These are phyloP conservation scores for Chondrosia reniformis DNA, from an alignment of 37 sponge, comb jelly and placozoan genomes.

Conservation along the genomic window DNA sequence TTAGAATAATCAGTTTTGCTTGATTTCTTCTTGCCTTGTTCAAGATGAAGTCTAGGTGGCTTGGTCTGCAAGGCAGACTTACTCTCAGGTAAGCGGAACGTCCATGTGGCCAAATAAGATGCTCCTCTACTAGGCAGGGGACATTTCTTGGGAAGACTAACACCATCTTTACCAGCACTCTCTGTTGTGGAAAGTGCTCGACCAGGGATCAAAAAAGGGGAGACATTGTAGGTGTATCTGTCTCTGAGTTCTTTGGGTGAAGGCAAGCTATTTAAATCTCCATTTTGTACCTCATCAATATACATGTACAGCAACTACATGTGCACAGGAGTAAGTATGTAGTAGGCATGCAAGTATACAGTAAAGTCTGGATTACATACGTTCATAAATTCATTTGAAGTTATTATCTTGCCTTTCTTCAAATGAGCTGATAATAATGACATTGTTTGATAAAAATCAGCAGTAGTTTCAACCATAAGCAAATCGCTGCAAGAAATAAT, in stretches of 20 bases:
- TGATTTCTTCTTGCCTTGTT: not conserved
- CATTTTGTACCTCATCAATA: conserved; percentile 35
- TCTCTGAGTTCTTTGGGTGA: conserved; percentile 52
- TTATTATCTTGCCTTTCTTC: conserved; percentile 24
- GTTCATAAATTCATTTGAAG: conserved; percentile 21
- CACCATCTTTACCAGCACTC: not conserved
- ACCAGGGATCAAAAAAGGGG: conserved; percentile 1
- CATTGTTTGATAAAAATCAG: conserved; percentile 34
- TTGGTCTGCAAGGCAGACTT: not conserved
- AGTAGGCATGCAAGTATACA: not conserved
- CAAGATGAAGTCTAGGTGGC: not conserved
- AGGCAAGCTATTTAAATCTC: conserved; percentile 20
- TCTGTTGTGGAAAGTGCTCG: not conserved
- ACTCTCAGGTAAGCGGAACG: not conserved
- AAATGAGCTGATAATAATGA: conserved; percentile 12
- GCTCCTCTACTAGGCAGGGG: conserved; percentile 61
- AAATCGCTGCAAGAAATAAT: conserved; percentile 22
- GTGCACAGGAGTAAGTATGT: not conserved
- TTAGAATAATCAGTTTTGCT: not conserved
- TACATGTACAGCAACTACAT: conserved; percentile 40
- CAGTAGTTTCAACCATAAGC: conserved; percentile 4
- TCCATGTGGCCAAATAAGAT: conserved; percentile 22
- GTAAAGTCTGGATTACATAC: not conserved
- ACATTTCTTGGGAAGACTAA: conserved; percentile 7
- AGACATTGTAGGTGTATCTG: conserved; percentile 64